phyloP scores from a whole-genome alignment of 2,113 vertebrate species.

The Chloroceryle aenea region DNA sequence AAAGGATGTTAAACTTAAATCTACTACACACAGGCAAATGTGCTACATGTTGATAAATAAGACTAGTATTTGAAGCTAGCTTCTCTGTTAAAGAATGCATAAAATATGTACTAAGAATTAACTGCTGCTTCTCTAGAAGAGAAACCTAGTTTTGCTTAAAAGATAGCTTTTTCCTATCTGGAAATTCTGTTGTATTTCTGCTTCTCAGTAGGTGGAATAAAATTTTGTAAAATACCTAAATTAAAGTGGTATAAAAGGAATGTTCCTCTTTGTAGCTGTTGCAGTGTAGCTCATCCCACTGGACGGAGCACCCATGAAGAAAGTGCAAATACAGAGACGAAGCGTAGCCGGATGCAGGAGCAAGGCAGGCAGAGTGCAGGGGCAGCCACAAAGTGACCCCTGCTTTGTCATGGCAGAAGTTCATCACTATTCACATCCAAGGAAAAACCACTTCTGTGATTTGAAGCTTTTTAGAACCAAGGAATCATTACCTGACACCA shows the following conservation, averaged over 20 bases:
- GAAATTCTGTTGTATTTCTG: neutral
- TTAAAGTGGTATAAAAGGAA: neutral
- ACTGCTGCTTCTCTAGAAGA: neutral
- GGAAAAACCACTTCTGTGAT: neutral
- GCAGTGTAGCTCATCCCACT: rapidly evolving
- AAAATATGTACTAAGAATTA: neutral
- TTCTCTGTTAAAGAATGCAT: neutral
- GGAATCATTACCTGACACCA: neutral
- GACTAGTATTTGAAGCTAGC: neutral
- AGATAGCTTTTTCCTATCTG: neutral
- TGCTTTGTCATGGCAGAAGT: neutral
- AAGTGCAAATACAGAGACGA: neutral
- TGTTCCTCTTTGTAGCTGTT: neutral
- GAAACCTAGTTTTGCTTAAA: neutral
- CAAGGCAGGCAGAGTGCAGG: neutral
- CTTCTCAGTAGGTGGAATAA: neutral
- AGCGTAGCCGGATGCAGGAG: neutral
- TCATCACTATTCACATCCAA: rapidly evolving
- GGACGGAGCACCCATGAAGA: neutral
- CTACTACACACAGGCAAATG: neutral
- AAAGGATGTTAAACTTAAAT: neutral
- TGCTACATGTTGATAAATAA: constrained; percentile 11
- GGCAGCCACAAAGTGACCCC: rapidly evolving
- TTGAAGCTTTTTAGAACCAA: neutral
- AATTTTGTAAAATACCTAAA: neutral